Conservation (phyloP, 1,140 invertebrate genomes). For the Acromyrmex heyeri region DNA sequence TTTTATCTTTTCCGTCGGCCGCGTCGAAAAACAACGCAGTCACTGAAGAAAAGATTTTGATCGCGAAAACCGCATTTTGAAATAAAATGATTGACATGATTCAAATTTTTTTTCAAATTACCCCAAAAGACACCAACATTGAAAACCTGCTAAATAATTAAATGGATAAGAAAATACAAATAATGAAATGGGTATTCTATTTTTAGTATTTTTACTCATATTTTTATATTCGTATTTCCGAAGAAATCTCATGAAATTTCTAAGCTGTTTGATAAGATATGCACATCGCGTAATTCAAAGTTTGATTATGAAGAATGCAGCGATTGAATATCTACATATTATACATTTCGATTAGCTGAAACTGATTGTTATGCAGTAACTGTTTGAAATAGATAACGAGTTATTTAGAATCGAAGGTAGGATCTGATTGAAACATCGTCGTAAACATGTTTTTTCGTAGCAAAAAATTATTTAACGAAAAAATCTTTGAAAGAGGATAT, state of each 20-base stretch:
- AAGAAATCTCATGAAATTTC: neutral
- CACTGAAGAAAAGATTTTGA: neutral
- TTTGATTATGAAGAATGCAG: neutral
- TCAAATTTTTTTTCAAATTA: neutral
- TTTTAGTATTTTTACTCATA: neutral
- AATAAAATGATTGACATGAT: neutral
- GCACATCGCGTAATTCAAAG: neutral
- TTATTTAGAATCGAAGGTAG: neutral
- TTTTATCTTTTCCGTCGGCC: neutral
- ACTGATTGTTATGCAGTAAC: slow-evolving; percentile 2
- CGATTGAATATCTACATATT: neutral
- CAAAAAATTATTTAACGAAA: neutral
- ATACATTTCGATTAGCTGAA: neutral
- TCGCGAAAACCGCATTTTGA: neutral
- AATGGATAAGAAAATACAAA: neutral
- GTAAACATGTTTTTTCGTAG: neutral
- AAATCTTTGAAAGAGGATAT: neutral
- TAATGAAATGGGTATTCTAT: neutral
- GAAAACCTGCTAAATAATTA: neutral
- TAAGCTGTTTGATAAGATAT: neutral
- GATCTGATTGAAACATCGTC: neutral
- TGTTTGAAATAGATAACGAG: slow-evolving; percentile 1
- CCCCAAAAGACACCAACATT: neutral
- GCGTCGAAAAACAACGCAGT: neutral
- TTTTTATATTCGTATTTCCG: neutral